Base-by-base conservation (phyloP, 2,888 invertebrate genomes). In the Beris chalybata region DNA sequence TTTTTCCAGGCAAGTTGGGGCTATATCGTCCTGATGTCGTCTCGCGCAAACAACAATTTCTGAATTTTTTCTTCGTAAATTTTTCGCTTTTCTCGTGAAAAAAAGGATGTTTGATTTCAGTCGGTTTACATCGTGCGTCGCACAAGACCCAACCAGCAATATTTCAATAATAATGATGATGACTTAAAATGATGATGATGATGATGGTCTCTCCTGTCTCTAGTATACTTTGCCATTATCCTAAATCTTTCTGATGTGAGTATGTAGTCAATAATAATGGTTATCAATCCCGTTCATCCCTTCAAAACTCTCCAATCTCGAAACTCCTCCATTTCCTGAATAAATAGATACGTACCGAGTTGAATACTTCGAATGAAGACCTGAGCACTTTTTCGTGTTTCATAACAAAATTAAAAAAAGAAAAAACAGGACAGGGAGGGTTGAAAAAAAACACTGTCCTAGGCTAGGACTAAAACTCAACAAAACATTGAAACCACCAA, bases 141-240 rank as follows among this genome's bases (percentile, higher is more conserved):
- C 38, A 65, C 65, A 65, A 50, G 53, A 9, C 38, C 38, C 38
- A 38, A 65, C 58, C 65, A 68, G 65, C 63, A 53, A 66, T 63
- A 68, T 68, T 68, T 68, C 68, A 68, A 68, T 66, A 68, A 63
- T 68, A 61, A 68, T 68, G 68, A 68, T 68, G 38, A 63, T 61
- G 67, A 64, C 57, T 59, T 61, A 50, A 65, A 68, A 68, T 66
- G 57, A 68, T 61, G 68, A 68, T 65, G 56, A 56, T 61, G 47
- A 30, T 47, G 31, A 56, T 44, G 38, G n/a, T 61, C 43, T 43
- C 50, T 38, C 48, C 12, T 38, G 22, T 50, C 50, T 13, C 6
- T 38, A 11, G 54, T 31, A 31, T 31, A n/a, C 54, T 32, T 30
- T 30, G 30, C 13, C 11, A 52, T 22, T 52, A 15, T 52, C 15